Base-by-base conservation (phyloP, 1,140 invertebrate species). In the Gonatopus flavifemur region DNA sequence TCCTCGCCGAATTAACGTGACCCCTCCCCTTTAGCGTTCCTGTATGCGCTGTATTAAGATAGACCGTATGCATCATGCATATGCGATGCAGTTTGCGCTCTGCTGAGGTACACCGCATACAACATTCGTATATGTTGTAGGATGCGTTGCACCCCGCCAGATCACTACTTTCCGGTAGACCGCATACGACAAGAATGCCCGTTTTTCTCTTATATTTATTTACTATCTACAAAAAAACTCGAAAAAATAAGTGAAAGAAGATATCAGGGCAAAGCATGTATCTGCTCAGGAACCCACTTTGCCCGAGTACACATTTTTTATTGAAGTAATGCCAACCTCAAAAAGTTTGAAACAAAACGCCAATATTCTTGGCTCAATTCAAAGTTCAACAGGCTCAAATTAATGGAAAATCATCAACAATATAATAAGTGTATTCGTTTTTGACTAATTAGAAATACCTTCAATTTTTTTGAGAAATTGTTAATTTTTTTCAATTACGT, bases 171-270 rank as follows among this genome's bases (percentile, higher is more conserved):
- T n/a, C n/a, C n/a, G 30, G 37, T 13, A 7, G 37, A 19, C 12
- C 28, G 24, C 51, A 48, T 15, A 53, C 44, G 12, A 25, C 15
- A 39, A 36, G 42, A 21, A 47, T 21, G 41, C 16, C 16, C 13
- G 41, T 31, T n/a, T 44, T 44, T 31, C 31, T 44, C 31, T 44
- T 44, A 21, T 44, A 44, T 35, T 44, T 44, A 16, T 32, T 44
- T n/a, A 44, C 41, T 24, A 44, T 44, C 8, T 36, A 9, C 8
- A 7, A 36, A 36, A 13, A 36, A 13, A 10, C 8, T 15, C 8
- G 35, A 36, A 36, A 36, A 36, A 36, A 10, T 36, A 36, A 15
- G 15, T 10, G 8, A 10, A n/a, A 15, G 15, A 36, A 36, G 8
- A 18, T 36, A 36, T 36, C 13, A 36, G 1, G 35, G 35, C 35